These are phyloP conservation scores for Colossoma macropomum DNA, from an alignment of 2,113 vertebrate species.

Conservation along the genomic window DNA sequence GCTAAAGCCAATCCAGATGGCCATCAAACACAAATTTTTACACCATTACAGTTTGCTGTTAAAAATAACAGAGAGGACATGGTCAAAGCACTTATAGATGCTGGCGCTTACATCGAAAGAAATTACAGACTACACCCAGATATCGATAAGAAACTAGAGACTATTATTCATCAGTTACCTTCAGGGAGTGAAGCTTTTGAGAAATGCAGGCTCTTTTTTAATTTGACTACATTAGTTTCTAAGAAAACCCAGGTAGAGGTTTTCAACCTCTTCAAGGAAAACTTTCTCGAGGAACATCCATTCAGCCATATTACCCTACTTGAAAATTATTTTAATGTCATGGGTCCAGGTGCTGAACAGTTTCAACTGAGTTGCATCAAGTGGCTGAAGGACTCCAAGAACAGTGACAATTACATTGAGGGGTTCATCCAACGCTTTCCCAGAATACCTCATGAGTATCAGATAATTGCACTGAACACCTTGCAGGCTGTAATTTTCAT, in stretches of 20 bases:
- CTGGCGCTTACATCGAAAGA: constrained; percentile 34
- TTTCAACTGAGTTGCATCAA: constrained; percentile 50
- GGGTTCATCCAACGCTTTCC: constrained; percentile 49
- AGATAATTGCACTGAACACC: fast-evolving
- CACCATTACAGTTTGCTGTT: constrained; percentile 59
- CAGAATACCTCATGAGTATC: fast-evolving
- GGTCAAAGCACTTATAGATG: constrained; percentile 48
- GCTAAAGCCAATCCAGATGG: constrained; percentile 53
- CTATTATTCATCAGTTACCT: constrained; percentile 39
- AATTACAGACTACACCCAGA: background rate
- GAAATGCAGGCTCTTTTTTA: background rate
- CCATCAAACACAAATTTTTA: fast-evolving
- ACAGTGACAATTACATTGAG: constrained; percentile 46
- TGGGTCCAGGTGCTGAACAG: fast-evolving
- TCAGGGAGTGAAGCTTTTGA: background rate
- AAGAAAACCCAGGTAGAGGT: constrained; percentile 37
- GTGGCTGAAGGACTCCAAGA: constrained; percentile 59
- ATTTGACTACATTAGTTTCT: fast-evolving
- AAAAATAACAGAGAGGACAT: constrained; percentile 49
- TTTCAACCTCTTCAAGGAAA: background rate
- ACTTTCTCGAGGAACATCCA: constrained; percentile 63
- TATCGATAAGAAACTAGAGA: constrained; percentile 45
- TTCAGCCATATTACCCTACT: background rate
- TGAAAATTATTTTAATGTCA: constrained; percentile 43
- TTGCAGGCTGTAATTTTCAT: constrained; percentile 52